phyloP scores from a whole-genome alignment of 2,888 invertebrate genomes.

The Polyommatus iphigenia region DNA sequence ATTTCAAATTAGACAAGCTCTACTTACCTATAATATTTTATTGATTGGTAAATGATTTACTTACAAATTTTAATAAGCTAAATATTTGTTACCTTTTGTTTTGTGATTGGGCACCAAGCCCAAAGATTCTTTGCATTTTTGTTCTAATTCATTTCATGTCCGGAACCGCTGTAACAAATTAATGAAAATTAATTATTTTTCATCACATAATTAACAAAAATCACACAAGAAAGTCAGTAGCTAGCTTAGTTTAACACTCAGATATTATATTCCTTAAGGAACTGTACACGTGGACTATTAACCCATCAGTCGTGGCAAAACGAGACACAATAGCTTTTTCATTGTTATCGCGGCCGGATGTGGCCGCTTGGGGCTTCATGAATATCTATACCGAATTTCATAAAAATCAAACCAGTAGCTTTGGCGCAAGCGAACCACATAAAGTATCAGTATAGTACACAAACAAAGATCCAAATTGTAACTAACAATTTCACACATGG shows the following conservation, averaged over 20 bases:
- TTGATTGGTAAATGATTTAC: background rate
- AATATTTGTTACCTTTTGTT: constrained; percentile 50
- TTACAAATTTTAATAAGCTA: constrained; percentile 39
- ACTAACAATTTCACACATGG: background rate
- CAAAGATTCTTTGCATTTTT: constrained; percentile 63
- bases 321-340: too few species aligned
- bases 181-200: background rate
- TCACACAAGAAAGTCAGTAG: background rate
- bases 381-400: too few species aligned
- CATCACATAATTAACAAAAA: background rate
- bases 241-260: background rate
- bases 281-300: too few species aligned
- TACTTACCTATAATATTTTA: background rate
- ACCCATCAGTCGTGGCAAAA: too few species aligned
- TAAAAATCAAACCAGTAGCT: too few species aligned
- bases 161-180: constrained; percentile 42
- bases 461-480: too few species aligned
- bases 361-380: too few species aligned
- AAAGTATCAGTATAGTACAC: too few species aligned
- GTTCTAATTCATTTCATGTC: constrained; percentile 48
- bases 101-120: constrained; percentile 63
- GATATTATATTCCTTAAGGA: too few species aligned
- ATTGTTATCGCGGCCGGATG: too few species aligned
- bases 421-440: too few species aligned
- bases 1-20: too few species aligned